These are phyloP conservation scores for Nomada fucata DNA, from an alignment of 2,888 invertebrate genomes.

Conservation along the genomic window DNA sequence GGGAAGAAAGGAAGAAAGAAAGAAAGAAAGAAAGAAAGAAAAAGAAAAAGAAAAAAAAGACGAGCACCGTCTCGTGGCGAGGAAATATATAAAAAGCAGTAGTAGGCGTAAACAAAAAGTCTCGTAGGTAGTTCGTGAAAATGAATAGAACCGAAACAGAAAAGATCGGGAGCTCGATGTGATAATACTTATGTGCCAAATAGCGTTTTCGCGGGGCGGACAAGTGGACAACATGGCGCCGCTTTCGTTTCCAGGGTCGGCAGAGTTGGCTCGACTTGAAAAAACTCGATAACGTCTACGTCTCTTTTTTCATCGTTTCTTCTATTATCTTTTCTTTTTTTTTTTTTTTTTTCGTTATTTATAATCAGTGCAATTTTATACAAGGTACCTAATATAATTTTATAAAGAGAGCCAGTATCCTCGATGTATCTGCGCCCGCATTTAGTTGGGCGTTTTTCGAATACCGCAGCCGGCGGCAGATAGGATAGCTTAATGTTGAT, in stretches of 20 bases:
- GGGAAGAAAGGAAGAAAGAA: conserved; percentile 4
- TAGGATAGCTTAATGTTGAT: conserved; percentile 83
- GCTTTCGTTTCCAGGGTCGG: conserved; percentile 72
- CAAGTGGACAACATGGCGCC: conserved; percentile 29
- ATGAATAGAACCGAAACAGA: conserved; percentile 62
- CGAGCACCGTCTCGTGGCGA: not conserved
- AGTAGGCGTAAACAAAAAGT: conserved; percentile 26
- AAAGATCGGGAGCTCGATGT: conserved; percentile 79
- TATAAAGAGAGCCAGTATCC: conserved; percentile 84
- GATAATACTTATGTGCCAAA: conserved; percentile 84
- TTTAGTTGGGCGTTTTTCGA: conserved; percentile 63
- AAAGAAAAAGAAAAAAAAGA: not conserved
- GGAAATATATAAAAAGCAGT: not conserved
- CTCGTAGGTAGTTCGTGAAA: conserved; percentile 35
- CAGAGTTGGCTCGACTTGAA: conserved; percentile 77
- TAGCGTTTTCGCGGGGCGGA: conserved; percentile 79
- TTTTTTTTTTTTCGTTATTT: conserved; percentile 73
- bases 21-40: not conserved
- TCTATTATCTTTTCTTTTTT: conserved; percentile 15
- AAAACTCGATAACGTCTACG: conserved; percentile 74
- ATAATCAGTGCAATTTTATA: conserved; percentile 84
- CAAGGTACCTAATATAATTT: conserved; percentile 84
- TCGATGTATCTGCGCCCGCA: conserved; percentile 76
- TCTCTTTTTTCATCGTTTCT: conserved; percentile 63
- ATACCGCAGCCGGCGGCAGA: conserved; percentile 71